Percentiles rank a stretch among this genome's conserved stretches.
Conservation (phyloP, 2,113 vertebrate genomes). For the Psilopsiagon aymara region DNA sequence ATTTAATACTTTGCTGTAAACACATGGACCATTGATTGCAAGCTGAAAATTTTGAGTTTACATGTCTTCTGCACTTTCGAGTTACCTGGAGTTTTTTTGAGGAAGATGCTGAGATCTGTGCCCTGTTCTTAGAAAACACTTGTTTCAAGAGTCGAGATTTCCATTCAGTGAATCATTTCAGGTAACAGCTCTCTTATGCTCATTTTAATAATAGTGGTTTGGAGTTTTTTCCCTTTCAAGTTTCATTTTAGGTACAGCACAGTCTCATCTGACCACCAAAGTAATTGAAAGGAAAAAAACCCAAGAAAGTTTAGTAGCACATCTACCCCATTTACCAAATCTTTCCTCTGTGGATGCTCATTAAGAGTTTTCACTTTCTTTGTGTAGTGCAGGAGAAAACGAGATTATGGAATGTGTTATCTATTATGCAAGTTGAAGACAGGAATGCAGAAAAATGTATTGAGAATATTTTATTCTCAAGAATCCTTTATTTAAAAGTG, state of each 20-base stretch:
- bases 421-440: background rate
- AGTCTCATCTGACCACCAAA: background rate
- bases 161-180: constrained; percentile 32
- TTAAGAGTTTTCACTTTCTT: background rate
- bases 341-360: background rate
- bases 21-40: background rate
- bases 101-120: background rate
- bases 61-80: background rate
- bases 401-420: background rate
- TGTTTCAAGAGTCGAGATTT: constrained; percentile 19
- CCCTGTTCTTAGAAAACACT: constrained; percentile 8
- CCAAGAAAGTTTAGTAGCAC: background rate
- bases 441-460: background rate
- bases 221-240: background rate
- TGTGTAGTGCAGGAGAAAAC: background rate
- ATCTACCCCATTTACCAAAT: background rate
- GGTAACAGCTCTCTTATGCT: background rate
- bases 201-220: constrained; percentile 36
- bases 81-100: background rate
- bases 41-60: background rate
- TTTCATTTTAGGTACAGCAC: constrained; percentile 39
- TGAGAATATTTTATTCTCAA: background rate
- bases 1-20: background rate
- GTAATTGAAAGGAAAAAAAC: background rate
- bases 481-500: background rate